Evolutionary conservation across 1,140 invertebrate genomes (phyloP), one percentile per base, ranked within the genome.

Genomic region (Apis dorsata): DNA sequence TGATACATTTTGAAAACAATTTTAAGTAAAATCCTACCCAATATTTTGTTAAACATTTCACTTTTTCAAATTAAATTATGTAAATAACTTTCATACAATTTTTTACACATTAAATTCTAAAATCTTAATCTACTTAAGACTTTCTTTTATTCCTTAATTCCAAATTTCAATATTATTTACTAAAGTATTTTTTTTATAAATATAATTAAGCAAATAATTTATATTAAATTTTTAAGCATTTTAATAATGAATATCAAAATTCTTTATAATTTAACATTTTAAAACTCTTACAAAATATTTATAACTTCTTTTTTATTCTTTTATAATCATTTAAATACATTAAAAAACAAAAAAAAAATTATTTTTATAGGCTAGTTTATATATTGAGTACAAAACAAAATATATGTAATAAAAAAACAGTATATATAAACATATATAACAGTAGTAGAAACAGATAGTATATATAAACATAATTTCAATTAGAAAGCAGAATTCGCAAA

Each of bases 1-100:
- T 85, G 55, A 82, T 82, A 72, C 85, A 86, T 87, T 86, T 78
- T 81, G 53, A 85, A 78, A 85, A 66, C 66, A 63, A 82, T 87
- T 78, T 65, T 81, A 55, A 73, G 59, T 80, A 62, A 51, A 77
- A 60, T 34, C 74, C 83, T 84, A 72, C 53, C 76, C 81, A 73
- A 44, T 78, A 53, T 80, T 65, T 73, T 19, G 21, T 86, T 70
- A 73, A 73, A 51, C 62, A 15, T 65, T 63, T 59, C 34, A 71
- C 68, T 53, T 17, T 79, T 53, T 51, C 60, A 78, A 57, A 63
- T 24, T 63, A 53, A 34, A 60, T 59, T 21, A n/a, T 80, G 21
- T 11, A 55, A 34, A 60, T 51, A 44, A 66, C 60, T 74, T 70
- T 15, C 24, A 68, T 72, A 24, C 9, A 63, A 79, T 19, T 60